Conservation (phyloP, 2,888 invertebrate species). For the Lissonota sp. region DNA sequence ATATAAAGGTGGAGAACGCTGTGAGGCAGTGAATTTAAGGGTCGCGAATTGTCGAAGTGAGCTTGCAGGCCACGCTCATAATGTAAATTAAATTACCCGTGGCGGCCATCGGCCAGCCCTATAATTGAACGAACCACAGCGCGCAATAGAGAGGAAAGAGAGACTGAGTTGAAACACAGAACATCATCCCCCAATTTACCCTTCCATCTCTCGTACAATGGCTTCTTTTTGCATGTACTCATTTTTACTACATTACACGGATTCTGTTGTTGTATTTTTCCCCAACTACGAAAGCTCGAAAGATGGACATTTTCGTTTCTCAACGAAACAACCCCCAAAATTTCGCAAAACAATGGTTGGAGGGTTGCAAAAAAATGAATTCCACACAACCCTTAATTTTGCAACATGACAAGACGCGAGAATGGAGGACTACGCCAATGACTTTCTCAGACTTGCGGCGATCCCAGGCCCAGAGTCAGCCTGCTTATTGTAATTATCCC, state of each 20-base stretch:
- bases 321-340: not conserved
- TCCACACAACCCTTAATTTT: not conserved
- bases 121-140: constrained; percentile 24
- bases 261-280: not conserved
- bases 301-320: not conserved
- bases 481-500: constrained; percentile 81
- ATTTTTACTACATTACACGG: constrained; percentile 10
- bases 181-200: constrained; percentile 15
- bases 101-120: constrained; percentile 47
- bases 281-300: not conserved
- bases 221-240: constrained; percentile 20
- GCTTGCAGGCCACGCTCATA: constrained; percentile 63
- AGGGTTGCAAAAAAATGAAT: not conserved
- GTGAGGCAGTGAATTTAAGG: not conserved
- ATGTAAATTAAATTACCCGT: constrained; percentile 79
- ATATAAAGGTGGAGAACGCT: not conserved
- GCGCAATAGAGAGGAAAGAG: not conserved
- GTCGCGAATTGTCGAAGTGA: not conserved
- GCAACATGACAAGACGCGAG: constrained; percentile 8
- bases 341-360: not conserved
- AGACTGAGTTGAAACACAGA: constrained; percentile 16
- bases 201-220: not conserved
- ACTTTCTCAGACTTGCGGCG: constrained; percentile 73
- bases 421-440: constrained; percentile 68
- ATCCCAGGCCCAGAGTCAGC: constrained; percentile 68